Base-by-base conservation (phyloP, 2,888 invertebrate genomes). In the Schrankia costaestrigalis region DNA sequence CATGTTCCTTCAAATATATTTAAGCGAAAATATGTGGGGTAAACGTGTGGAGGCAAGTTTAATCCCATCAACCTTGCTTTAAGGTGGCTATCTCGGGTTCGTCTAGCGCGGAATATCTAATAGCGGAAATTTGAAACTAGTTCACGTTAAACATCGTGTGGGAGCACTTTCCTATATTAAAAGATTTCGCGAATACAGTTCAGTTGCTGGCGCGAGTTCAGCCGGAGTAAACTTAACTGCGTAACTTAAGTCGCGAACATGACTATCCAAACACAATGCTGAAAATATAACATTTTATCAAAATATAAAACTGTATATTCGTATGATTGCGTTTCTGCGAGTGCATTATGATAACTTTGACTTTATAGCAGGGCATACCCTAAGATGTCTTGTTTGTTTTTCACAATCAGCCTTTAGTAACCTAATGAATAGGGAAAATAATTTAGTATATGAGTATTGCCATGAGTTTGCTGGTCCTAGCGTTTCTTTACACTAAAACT, bases 121-220 rank as follows among this genome's bases (percentile, higher is more conserved):
- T 15, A 31, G 14, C 14, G 26, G 21, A 35, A 42, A 36, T 43
- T 32, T 31, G 19, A 46, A 42, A 45, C 41, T 44, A 53, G 44
- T 45, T 47, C 31, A 46, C 26, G 31, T 35, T 38, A 33, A 34
- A 31, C 14, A 32, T 24, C 29, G 23, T 26, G 24, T 35, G 21
- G 30, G 26, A 62, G 51, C 67, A 69, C 65, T 68, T 58, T 53
- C 52, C 53, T 57, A 57, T 69, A 70, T 68, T 70, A 71, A 63
- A 69, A 63, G 55, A 63, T 64, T 64, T 67, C 56, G 51, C 55
- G 61, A 57, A 50, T 46, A 56, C 46, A 44, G 54, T 60, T 56
- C 57, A 56, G 46, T 50, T 47, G 46, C 38, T 26, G 44, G 35
- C 40, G 31, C 35, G 41, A 47, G 41, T 45, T 35, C 26, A 43